Percentiles rank a stretch among this genome's conserved stretches.
Conservation (phyloP, 2,113 vertebrate species). For the Orientallactaga bullata region DNA sequence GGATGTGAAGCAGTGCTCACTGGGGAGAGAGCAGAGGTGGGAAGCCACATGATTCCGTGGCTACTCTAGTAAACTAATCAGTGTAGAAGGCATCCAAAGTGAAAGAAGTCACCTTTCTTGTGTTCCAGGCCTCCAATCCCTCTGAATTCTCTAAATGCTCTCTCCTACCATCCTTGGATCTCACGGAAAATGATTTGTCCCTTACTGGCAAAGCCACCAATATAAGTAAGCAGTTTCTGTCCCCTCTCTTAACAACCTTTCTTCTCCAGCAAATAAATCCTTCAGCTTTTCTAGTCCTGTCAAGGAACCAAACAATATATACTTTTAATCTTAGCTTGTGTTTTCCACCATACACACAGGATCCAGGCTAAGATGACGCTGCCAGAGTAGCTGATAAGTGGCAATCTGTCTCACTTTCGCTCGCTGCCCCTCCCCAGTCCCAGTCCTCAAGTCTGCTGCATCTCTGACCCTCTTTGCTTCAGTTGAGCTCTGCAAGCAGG, state of each 20-base stretch:
- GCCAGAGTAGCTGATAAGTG: background rate
- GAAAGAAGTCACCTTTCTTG: fast-evolving
- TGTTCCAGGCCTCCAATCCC: background rate
- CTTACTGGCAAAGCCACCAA: background rate
- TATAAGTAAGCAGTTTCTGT: background rate
- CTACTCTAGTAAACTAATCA: background rate
- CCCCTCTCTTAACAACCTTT: background rate
- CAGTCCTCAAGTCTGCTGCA: background rate
- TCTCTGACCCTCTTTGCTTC: background rate
- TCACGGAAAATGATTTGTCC: background rate
- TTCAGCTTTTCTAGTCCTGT: background rate
- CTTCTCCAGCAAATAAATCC: conserved; percentile 3
- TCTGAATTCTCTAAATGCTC: background rate
- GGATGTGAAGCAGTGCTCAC: background rate
- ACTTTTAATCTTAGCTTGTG: background rate
- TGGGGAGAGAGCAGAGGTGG: background rate
- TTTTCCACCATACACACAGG: background rate
- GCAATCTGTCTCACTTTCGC: background rate
- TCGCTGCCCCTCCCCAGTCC: background rate
- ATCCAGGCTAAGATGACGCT: background rate
- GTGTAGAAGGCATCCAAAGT: conserved; percentile 32
- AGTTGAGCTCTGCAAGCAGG: background rate
- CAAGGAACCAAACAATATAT: background rate
- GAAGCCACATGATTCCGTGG: background rate
- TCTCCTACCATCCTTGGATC: background rate